Evolutionary conservation across 1,140 invertebrate genomes (phyloP).

Genomic region (Orchestia grillus): DNA sequence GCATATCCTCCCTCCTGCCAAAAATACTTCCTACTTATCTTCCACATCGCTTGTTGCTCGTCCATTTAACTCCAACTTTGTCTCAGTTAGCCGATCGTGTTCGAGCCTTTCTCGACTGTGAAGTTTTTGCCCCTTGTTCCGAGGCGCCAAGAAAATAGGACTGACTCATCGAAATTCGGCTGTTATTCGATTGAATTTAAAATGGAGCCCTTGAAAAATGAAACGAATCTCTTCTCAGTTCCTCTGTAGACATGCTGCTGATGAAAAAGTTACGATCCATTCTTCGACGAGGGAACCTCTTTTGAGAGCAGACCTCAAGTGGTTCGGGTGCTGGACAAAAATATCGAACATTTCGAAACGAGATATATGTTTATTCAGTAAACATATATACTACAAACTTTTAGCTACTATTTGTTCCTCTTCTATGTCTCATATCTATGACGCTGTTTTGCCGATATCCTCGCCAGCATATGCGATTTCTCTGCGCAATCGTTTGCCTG

Average conservation of each 20-base stretch:
- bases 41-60: background rate
- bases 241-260: background rate
- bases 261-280: background rate
- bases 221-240: background rate
- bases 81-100: background rate
- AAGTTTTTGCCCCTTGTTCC: background rate
- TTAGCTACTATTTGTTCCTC: background rate
- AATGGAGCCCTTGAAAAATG: conserved; percentile 12
- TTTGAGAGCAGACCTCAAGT: background rate
- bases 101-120: background rate
- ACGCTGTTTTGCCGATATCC: background rate
- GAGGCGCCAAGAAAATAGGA: background rate
- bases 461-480: background rate
- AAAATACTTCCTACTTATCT: background rate
- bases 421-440: background rate
- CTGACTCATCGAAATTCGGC: conserved; percentile 41
- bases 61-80: background rate
- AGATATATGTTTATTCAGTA: background rate
- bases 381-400: background rate
- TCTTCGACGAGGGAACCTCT: background rate
- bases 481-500: background rate
- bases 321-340: background rate
- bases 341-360: background rate
- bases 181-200: conserved; percentile 49
- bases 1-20: background rate